Evolutionary conservation across 30 jellyfish, hydroid and myxozoan species (phyloP), one percentile per base, ranked within the genome.

Genomic region (Aurelia sp.): DNA sequence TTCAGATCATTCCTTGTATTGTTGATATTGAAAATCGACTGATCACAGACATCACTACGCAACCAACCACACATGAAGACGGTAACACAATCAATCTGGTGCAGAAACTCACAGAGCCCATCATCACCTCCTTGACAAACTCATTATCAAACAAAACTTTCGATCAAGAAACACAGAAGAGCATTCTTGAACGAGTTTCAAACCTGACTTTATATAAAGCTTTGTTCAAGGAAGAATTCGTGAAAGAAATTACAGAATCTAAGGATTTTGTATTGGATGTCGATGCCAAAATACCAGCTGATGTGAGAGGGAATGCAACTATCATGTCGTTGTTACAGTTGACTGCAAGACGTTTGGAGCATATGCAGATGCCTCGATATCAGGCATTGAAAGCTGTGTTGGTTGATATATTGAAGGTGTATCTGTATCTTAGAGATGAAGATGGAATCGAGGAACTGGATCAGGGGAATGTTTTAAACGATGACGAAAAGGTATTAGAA

Each of bases 341-440:
- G 21, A 70, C 82, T 22, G 88, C 90, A 16, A 67, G 85, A 63
- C 52, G 97, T 35, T 76, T 91, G 24, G 90, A 91, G 79, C 92
- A 85, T 40, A 91, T 91, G 97, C 97, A 91, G 82, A 15, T 91
- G 21, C 97, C 97, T 10, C 92, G 97, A 19, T 91, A 73, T 77
- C 86, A 76, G 20, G 67, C 88, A 58, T 38, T 90, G 63, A 82
- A 90, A 52, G 20, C 31, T 15, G 35, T 90, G 12, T 27, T 90
- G 30, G 67, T 74, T 12, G 91, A 64, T 19, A 30, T 82, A 8
- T 17, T 90, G 71, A 47, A 72, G 40, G 48, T 22, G 50, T 84
- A 17, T 71, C 63, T 22, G 50, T 84, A 17, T 71, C 63, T 79
- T n/a, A n/a, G 58, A 48, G 35, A 38, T 15, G 71, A 76, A n/a